These are phyloP conservation scores for Fragum whitleyi DNA, from an alignment of 2,888 invertebrate genomes.

Conservation along the genomic window DNA sequence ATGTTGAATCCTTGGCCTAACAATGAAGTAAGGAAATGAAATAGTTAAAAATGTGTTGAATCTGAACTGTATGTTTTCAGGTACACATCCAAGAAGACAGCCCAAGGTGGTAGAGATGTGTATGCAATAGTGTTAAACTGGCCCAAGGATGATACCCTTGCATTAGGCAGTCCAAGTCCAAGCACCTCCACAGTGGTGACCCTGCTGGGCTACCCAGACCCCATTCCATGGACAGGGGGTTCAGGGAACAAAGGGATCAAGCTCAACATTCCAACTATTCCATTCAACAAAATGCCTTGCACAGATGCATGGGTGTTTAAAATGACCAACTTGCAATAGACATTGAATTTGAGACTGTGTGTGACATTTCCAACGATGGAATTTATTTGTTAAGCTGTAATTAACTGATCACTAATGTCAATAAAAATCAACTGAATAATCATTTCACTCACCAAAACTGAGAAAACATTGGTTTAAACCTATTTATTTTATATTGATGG, in stretches of 20 bases:
- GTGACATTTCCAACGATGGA: too few species aligned
- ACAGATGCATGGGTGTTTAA: conserved; percentile 77
- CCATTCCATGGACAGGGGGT: conserved; percentile 42
- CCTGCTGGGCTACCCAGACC: conserved; percentile 86
- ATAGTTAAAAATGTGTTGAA: too few species aligned
- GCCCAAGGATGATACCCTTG: conserved; percentile 88
- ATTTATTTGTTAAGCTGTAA: too few species aligned
- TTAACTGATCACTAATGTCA: too few species aligned
- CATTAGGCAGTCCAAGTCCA: conserved; percentile 85
- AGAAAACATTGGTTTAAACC: too few species aligned
- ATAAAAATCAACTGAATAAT: too few species aligned
- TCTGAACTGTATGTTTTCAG: too few species aligned
- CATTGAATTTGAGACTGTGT: too few species aligned
- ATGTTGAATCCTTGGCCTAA: too few species aligned
- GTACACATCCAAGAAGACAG: conserved; percentile 74
- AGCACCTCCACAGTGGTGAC: conserved; percentile 82
- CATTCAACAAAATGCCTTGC: conserved; percentile 70
- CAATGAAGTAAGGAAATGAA: too few species aligned
- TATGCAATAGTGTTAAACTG: conserved; percentile 90
- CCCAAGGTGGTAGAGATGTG: conserved; percentile 81
- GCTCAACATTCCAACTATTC: conserved; percentile 72
- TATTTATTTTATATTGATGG: too few species aligned
- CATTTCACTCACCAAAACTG: too few species aligned
- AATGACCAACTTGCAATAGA: conserved; percentile 41
- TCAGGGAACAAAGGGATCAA: conserved; percentile 43